Evolutionary conservation across 2,113 vertebrate genomes (phyloP).

Genomic region (Ophiodon elongatus): DNA sequence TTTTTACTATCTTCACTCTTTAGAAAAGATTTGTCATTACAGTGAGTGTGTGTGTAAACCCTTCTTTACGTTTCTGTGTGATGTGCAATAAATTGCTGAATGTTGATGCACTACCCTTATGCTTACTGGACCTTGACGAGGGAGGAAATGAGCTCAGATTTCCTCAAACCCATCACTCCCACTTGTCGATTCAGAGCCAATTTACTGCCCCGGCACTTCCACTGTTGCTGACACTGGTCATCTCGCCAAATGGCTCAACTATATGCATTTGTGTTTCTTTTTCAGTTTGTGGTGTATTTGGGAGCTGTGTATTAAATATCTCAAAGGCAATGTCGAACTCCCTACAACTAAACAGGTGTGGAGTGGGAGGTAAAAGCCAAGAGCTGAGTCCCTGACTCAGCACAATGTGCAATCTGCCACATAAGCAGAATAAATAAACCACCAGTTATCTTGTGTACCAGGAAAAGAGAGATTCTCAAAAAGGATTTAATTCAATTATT

Average conservation of each 20-base stretch:
- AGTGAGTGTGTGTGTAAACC: constrained; percentile 17
- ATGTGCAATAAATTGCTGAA: constrained; percentile 44
- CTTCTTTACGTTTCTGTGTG: constrained; percentile 37
- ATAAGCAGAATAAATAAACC: constrained; percentile 35
- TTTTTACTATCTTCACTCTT: neutral
- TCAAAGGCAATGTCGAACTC: constrained; percentile 7
- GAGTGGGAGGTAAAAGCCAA: constrained; percentile 25
- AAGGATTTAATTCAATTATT: neutral
- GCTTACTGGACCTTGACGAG: constrained; percentile 60
- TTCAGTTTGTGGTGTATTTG: neutral
- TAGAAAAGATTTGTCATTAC: constrained; percentile 4
- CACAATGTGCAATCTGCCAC: constrained; percentile 22
- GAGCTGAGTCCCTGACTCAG: constrained; percentile 37
- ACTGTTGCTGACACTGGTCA: constrained; percentile 60
- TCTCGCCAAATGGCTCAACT: constrained; percentile 39
- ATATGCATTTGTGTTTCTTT: constrained; percentile 12
- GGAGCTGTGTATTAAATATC: neutral
- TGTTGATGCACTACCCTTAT: constrained; percentile 46
- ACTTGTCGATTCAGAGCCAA: constrained; percentile 59
- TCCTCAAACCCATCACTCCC: constrained; percentile 63
- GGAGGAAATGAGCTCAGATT: constrained; percentile 70
- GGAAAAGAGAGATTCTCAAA: neutral
- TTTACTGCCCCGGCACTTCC: constrained; percentile 53
- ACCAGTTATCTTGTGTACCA: neutral
- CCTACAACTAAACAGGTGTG: constrained; percentile 45